phyloP scores from a whole-genome alignment of 2,797 vertebrate species.

The Kryptopterus vitreolus region DNA sequence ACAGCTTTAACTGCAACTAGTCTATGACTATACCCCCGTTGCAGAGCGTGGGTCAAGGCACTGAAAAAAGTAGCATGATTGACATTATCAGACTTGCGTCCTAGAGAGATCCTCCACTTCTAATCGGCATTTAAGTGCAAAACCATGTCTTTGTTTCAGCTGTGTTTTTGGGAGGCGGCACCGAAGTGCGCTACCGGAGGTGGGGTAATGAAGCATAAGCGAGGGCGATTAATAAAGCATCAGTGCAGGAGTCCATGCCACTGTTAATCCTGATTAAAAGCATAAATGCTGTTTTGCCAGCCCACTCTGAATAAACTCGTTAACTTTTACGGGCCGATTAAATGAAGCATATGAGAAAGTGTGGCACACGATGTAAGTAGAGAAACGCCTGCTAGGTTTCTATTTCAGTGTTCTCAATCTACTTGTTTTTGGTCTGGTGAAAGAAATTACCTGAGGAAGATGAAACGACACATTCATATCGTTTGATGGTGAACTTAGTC shows the following conservation, averaged over 20 bases:
- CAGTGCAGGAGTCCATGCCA: constrained; percentile 56
- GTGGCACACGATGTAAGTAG: constrained; percentile 59
- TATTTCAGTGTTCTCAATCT: constrained; percentile 11
- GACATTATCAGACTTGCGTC: neutral
- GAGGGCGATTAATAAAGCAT: constrained; percentile 69
- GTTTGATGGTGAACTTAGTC: constrained; percentile 16
- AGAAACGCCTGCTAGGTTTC: constrained; percentile 16
- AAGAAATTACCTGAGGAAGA: constrained; percentile 7
- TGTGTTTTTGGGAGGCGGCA: constrained; percentile 37
- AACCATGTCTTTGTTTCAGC: constrained; percentile 33
- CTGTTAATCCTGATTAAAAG: constrained; percentile 78
- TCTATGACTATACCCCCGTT: neutral
- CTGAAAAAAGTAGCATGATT: constrained; percentile 8
- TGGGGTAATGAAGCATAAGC: constrained; percentile 57
- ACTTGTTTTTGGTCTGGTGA: constrained; percentile 60
- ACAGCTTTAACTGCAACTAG: neutral
- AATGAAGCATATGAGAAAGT: constrained; percentile 80
- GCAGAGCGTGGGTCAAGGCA: neutral
- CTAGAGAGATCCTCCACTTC: constrained; percentile 22
- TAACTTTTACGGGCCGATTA: constrained; percentile 85
- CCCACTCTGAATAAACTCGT: constrained; percentile 83
- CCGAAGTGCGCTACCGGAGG: constrained; percentile 33
- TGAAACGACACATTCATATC: constrained; percentile 6
- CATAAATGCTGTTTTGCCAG: constrained; percentile 73
- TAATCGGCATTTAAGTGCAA: constrained; percentile 49